phyloP scores from a whole-genome alignment of 2,888 invertebrate species.

The Temnothorax ravouxi region DNA sequence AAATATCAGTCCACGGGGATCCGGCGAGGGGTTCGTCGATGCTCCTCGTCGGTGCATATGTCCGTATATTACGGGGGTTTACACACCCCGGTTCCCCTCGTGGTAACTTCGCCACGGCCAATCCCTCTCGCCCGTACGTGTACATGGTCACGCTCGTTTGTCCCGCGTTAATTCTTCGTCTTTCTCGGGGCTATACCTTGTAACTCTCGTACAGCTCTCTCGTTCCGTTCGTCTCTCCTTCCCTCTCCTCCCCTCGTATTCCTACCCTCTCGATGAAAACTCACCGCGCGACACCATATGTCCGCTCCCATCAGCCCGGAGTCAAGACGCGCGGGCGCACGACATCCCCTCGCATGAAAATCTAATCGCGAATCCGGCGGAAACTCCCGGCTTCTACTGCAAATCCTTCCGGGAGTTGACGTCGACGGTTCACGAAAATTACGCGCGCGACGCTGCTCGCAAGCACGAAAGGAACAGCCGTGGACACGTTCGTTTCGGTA shows the following conservation, averaged over 20 bases:
- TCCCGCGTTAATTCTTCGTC: constrained; percentile 81
- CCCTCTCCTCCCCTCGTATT: not conserved
- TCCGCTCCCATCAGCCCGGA: constrained; percentile 72
- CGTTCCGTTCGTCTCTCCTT: not conserved
- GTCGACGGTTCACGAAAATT: constrained; percentile 52
- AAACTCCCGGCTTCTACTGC: constrained; percentile 41
- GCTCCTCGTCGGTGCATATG: constrained; percentile 81
- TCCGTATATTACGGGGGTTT: constrained; percentile 82
- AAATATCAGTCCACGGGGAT: constrained; percentile 85
- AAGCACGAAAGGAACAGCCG: not conserved
- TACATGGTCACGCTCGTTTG: constrained; percentile 85
- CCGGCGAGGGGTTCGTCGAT: constrained; percentile 71
- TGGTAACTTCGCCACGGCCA: constrained; percentile 66
- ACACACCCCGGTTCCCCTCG: constrained; percentile 70
- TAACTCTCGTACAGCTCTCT: not conserved
- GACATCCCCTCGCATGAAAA: constrained; percentile 69
- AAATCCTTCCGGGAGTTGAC: constrained; percentile 55
- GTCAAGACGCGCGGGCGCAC: constrained; percentile 54
- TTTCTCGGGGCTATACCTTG: constrained; percentile 45
- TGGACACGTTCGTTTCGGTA: not conserved
- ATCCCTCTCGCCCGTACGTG: constrained; percentile 54
- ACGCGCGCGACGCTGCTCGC: constrained; percentile 11
- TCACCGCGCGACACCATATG: constrained; percentile 69
- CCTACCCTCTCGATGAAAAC: constrained; percentile 56
- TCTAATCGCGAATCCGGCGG: constrained; percentile 66